Conservation (phyloP, 2,888 invertebrate genomes). For the Caenorhabditis japonica region DNA sequence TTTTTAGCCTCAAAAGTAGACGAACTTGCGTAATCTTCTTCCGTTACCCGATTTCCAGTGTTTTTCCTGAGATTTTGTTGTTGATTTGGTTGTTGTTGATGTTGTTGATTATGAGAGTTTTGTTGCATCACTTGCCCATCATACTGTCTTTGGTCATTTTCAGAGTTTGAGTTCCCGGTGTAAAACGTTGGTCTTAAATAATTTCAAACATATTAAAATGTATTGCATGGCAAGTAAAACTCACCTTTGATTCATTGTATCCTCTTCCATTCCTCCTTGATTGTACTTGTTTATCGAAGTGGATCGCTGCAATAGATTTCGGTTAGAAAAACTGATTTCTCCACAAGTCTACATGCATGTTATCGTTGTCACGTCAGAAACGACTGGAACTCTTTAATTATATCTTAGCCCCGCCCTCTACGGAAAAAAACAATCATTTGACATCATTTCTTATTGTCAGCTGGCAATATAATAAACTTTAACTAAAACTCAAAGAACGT, state of each 20-base stretch:
- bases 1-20: constrained; percentile 46
- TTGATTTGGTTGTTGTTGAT: constrained; percentile 15
- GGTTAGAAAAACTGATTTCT: too few relatives aligned
- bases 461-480: too few relatives aligned
- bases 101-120: constrained; percentile 20
- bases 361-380: constrained; percentile 2
- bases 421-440: too few relatives aligned
- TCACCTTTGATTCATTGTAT: constrained; percentile 40
- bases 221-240: background rate
- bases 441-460: too few relatives aligned
- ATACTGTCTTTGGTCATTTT: constrained; percentile 32
- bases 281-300: constrained; percentile 42
- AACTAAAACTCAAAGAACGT: too few relatives aligned
- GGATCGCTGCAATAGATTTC: constrained; percentile 28
- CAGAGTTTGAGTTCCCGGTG: constrained; percentile 18
- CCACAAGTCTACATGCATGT: too few relatives aligned
- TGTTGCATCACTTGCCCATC: constrained; percentile 10
- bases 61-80: constrained; percentile 39
- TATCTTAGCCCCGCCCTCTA: too few relatives aligned
- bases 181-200: constrained; percentile 36
- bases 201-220: background rate
- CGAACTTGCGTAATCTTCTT: constrained; percentile 53
- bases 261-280: constrained; percentile 37
- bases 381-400: too few relatives aligned
- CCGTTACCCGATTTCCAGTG: constrained; percentile 46